Percentiles rank a stretch among this genome's conserved stretches.
Conservation (phyloP, 2,888 invertebrate species). For the Drosophila putrida region DNA sequence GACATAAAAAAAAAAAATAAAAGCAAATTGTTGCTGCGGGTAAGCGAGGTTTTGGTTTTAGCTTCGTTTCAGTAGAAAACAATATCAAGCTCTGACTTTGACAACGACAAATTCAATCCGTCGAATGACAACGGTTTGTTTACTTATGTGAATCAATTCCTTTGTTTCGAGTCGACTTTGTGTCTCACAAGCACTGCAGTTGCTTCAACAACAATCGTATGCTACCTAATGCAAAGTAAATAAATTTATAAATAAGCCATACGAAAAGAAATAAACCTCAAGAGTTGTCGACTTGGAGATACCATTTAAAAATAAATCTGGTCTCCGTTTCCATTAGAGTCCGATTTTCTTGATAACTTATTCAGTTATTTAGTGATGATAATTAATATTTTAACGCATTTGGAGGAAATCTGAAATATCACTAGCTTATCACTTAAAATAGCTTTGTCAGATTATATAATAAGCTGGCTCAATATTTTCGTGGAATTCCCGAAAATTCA, state of each 20-base stretch:
- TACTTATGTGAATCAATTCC: constrained; percentile 51
- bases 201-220: constrained; percentile 24
- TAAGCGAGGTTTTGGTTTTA: constrained; percentile 18
- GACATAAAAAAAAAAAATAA: constrained; percentile 1
- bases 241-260: constrained; percentile 8
- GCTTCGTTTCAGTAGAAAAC: constrained; percentile 49
- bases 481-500: neutral
- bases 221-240: constrained; percentile 17
- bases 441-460: neutral
- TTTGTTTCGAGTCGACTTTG: constrained; percentile 32
- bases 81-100: constrained; percentile 48
- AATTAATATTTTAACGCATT: no score
- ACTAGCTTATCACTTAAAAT: neutral
- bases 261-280: neutral
- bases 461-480: neutral
- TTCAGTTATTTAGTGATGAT: no score
- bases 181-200: constrained; percentile 25
- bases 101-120: constrained; percentile 45
- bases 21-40: constrained; percentile 9
- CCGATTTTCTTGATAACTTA: neutral
- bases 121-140: constrained; percentile 52
- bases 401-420: no score
- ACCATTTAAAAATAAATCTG: neutral
- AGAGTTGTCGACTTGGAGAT: neutral
- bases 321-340: neutral